Conservation (phyloP, 2,888 invertebrate species). For the Conus canariensis region DNA sequence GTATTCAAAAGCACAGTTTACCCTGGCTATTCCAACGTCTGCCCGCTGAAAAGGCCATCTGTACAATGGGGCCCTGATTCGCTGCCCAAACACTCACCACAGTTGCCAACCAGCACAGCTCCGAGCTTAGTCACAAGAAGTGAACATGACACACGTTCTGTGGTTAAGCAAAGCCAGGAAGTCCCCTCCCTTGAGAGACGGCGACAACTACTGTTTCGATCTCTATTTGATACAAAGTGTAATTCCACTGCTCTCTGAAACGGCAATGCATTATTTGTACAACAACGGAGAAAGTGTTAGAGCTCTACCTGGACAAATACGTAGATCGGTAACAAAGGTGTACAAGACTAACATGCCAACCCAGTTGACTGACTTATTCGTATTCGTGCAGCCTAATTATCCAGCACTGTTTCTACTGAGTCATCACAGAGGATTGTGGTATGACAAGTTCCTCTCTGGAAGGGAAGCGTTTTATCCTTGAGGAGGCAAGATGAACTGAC, state of each 20-base stretch:
- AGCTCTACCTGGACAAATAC: no score
- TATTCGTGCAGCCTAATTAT: no score
- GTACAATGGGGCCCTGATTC: conserved; percentile 31
- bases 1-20: conserved; percentile 17
- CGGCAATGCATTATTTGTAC: no score
- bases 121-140: neutral
- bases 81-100: conserved; percentile 24
- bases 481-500: no score
- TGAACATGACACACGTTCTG: no score
- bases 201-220: neutral
- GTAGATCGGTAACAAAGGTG: no score
- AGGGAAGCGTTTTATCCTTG: no score
- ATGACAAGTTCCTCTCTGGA: no score
- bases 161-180: neutral
- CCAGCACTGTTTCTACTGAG: no score
- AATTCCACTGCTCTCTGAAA: no score
- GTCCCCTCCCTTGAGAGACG: neutral
- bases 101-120: neutral
- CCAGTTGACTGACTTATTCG: neutral
- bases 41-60: neutral
- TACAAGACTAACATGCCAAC: neutral
- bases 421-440: no score
- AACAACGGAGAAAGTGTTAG: no score
- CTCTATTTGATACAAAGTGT: neutral
- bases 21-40: neutral